Evolutionary conservation across 2,888 invertebrate species (phyloP), one percentile per base, ranked within the genome.

Genomic region (Aphidoletes aphidimyza): DNA sequence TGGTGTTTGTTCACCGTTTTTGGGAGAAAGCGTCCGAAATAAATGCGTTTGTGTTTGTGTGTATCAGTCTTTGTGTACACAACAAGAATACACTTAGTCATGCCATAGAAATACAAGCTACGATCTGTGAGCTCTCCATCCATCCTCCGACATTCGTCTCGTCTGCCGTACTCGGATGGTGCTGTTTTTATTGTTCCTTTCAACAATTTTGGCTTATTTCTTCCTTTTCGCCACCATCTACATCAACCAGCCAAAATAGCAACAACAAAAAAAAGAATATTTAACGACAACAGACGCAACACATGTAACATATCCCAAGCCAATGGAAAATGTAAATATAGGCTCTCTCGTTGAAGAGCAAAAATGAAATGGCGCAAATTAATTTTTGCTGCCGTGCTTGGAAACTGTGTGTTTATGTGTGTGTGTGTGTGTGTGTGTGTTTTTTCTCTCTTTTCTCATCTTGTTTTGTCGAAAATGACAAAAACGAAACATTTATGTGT

Each of bases 311-410:
- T 54, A 54, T 54, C 42, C 6, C 14, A 42, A 42, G n/a, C n/a
- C n/a, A n/a, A n/a, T n/a, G n/a, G 8, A 42, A 42, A 42, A 42
- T 42, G 42, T 42, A 42, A 42, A 42, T 42, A 42, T 14, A 42
- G 6, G 42, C 14, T 42, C 8, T 9, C 14, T 6, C 22, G 22
- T 26, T 54, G 8, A 19, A 47, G 54, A 54, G 17, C 22, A 54
- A 54, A 54, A 54, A 54, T 54, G 2, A 54, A 54, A 22, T 54
- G 22, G 54, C 54, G 22, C n/a, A 54, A 54, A 54, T 54, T 54
- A 54, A 54, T 54, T 22, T n/a, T n/a, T n/a, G n/a, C n/a, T 54
- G 54, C 54, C 54, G 22, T 54, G 54, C 54, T 54, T 54, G 22
- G 54, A 54, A 2, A 54, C 22, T n/a, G n/a, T n/a, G n/a, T n/a